phyloP scores from a whole-genome alignment of 2,113 vertebrate species.

The Carassius carassius region DNA sequence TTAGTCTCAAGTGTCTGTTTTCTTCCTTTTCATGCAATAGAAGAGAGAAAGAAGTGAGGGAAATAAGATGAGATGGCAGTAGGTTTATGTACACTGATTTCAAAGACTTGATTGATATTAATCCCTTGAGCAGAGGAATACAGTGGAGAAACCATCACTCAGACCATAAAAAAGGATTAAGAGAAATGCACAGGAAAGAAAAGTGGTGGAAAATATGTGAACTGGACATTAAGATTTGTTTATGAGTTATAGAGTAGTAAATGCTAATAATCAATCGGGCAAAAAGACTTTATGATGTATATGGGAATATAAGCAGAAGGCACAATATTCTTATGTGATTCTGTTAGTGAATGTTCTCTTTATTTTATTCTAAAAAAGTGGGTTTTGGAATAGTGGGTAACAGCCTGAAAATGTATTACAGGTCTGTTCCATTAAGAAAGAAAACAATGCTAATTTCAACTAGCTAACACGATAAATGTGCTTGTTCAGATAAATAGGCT shows the following conservation, averaged over 20 bases:
- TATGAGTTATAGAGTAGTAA: background rate
- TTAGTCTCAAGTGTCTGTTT: slow-evolving; percentile 64
- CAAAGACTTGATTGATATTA: slow-evolving; percentile 60
- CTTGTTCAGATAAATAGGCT: background rate
- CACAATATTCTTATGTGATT: background rate
- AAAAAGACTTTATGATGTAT: background rate
- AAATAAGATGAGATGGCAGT: slow-evolving; percentile 57
- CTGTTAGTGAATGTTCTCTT: background rate
- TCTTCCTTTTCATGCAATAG: slow-evolving; percentile 51
- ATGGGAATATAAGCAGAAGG: background rate
- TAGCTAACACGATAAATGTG: background rate
- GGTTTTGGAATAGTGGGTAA: background rate
- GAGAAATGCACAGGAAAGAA: background rate
- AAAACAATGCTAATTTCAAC: background rate
- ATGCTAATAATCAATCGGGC: background rate
- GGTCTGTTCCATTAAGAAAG: background rate
- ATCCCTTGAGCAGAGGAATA: slow-evolving; percentile 66
- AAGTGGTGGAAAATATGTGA: background rate
- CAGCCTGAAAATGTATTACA: background rate
- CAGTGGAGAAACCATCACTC: slow-evolving; percentile 49
- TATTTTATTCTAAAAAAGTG: background rate
- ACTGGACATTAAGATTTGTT: background rate
- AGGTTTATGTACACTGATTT: slow-evolving; percentile 70
- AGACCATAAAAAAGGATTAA: background rate
- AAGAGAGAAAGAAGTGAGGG: slow-evolving; percentile 27